Evolutionary conservation across 2,113 vertebrate species (phyloP).

Genomic region (Talpa occidentalis): DNA sequence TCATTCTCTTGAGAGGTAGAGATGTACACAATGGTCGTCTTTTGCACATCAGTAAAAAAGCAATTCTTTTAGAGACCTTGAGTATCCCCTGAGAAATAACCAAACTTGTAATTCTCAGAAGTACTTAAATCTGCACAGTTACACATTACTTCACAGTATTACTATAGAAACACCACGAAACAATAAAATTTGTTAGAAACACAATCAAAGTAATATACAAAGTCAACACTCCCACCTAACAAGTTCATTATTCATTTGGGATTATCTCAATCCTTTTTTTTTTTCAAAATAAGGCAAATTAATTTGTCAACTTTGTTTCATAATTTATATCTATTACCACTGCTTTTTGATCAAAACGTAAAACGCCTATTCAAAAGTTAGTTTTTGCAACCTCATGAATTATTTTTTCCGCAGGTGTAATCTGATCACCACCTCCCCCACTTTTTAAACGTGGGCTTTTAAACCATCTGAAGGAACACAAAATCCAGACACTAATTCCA

Average conservation of each 20-base stretch:
- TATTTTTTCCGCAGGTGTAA: constrained; percentile 52
- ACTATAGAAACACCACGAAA: neutral
- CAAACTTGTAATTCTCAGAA: neutral
- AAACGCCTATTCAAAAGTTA: constrained; percentile 45
- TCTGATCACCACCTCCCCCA: constrained; percentile 42
- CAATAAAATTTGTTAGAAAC: constrained; percentile 46
- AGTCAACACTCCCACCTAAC: neutral
- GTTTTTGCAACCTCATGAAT: neutral
- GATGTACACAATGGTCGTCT: neutral
- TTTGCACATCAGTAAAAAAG: neutral
- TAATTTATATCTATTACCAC: constrained; percentile 16
- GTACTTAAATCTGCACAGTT: constrained; percentile 12
- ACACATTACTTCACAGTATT: neutral
- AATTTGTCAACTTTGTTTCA: constrained; percentile 23
- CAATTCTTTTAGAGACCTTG: neutral
- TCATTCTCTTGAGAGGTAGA: constrained; percentile 21
- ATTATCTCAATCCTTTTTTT: neutral
- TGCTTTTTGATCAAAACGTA: constrained; percentile 10
- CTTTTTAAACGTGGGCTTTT: constrained; percentile 31
- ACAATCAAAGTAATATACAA: constrained; percentile 31
- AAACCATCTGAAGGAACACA: constrained; percentile 35
- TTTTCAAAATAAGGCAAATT: neutral
- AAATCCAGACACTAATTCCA: constrained; percentile 53
- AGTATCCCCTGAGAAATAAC: neutral
- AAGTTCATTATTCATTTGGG: constrained; percentile 10